These are phyloP conservation scores for Meles meles DNA, from an alignment of 2,113 vertebrate species.

Conservation along the genomic window DNA sequence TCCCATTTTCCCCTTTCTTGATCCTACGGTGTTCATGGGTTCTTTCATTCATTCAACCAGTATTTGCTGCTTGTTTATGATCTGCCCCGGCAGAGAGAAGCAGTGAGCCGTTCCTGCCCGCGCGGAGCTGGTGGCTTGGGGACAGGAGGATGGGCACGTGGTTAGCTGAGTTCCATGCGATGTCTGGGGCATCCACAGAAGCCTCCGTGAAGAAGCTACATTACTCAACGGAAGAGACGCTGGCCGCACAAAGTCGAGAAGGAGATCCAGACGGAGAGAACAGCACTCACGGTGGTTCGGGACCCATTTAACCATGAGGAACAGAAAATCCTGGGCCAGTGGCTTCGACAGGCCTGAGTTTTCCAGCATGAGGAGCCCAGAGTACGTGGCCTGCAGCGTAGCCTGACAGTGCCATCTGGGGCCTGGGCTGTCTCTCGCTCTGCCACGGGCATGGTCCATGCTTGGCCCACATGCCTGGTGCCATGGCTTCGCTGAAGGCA, in stretches of 20 bases:
- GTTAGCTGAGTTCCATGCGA: not conserved
- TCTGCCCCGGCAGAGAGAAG: not conserved
- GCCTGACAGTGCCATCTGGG: fast-evolving
- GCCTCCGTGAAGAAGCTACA: fast-evolving
- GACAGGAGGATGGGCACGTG: fast-evolving
- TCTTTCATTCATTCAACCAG: too few relatives aligned
- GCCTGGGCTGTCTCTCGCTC: not conserved
- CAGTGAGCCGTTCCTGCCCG: fast-evolving
- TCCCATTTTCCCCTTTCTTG: not conserved
- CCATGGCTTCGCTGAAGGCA: too few relatives aligned
- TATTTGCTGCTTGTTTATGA: not conserved
- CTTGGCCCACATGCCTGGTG: too few relatives aligned
- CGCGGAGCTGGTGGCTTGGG: fast-evolving
- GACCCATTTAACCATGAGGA: not conserved
- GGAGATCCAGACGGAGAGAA: not conserved
- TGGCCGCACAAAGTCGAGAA: not conserved
- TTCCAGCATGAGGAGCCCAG: not conserved
- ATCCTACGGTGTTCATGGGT: too few relatives aligned
- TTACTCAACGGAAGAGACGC: not conserved
- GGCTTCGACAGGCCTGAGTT: not conserved
- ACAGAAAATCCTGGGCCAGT: not conserved
- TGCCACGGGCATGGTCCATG: fast-evolving
- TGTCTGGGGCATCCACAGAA: not conserved
- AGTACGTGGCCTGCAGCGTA: fast-evolving
- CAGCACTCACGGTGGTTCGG: fast-evolving